A percentile compares a stretch with the other conserved stretches of the same genome.
These are phyloP conservation scores for Megalopta genalis DNA, from an alignment of 1,140 invertebrate species.

Conservation along the genomic window DNA sequence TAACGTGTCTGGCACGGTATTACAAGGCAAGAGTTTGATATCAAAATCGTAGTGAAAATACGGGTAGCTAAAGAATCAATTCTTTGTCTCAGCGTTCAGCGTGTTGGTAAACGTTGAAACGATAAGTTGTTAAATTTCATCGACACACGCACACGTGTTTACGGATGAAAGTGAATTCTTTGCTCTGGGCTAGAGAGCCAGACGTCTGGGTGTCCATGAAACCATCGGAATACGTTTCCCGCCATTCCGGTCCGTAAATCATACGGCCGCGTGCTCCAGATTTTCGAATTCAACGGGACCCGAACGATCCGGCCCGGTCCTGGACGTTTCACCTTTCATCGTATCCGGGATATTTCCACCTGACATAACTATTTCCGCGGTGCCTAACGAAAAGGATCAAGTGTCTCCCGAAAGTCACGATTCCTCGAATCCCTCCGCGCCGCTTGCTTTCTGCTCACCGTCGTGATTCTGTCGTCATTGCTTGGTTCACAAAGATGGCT, in stretches of 20 bases:
- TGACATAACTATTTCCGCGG: background rate
- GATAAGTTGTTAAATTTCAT: conserved; percentile 46
- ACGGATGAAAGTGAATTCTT: conserved; percentile 60
- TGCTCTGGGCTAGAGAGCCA: conserved; percentile 22
- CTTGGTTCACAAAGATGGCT: too few species aligned
- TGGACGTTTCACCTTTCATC: conserved; percentile 1
- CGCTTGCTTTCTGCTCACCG: background rate
- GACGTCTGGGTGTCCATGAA: background rate
- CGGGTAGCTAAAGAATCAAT: too few species aligned
- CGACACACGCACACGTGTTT: conserved; percentile 5
- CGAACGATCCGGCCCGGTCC: conserved; percentile 8
- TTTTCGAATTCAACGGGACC: conserved; percentile 20
- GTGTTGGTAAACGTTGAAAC: background rate
- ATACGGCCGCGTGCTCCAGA: conserved; percentile 46
- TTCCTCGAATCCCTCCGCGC: background rate
- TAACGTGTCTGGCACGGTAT: too few species aligned
- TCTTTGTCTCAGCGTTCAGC: too few species aligned
- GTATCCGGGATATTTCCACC: background rate
- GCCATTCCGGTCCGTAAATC: conserved; percentile 53
- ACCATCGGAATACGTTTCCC: background rate
- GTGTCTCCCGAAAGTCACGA: background rate
- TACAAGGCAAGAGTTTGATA: too few species aligned
- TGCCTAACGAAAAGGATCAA: background rate
- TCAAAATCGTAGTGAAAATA: too few species aligned
- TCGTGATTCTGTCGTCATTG: too few species aligned